Conservation (phyloP, 1,140 invertebrate genomes). For the Argopecten irradians region DNA sequence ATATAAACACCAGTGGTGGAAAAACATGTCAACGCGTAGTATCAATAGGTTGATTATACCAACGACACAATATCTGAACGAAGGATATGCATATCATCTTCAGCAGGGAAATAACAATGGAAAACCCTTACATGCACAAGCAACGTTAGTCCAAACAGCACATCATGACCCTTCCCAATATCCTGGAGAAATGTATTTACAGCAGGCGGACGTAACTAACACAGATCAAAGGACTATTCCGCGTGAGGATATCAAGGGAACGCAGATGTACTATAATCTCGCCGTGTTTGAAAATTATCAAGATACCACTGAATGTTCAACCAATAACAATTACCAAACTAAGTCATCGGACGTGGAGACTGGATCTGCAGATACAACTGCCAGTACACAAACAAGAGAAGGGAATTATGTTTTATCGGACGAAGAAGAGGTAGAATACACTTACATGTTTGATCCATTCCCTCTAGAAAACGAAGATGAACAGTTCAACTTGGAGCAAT, state of each 20-base stretch:
- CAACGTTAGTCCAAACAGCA: neutral
- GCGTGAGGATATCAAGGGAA: neutral
- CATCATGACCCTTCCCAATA: neutral
- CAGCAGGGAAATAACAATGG: no score
- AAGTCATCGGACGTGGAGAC: neutral
- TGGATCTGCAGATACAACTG: neutral
- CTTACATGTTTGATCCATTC: neutral
- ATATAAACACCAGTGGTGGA: no score
- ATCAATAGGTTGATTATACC: no score
- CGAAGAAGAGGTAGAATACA: neutral
- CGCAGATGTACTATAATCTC: neutral
- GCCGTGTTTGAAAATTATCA: neutral
- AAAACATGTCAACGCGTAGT: no score
- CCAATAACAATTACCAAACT: neutral
- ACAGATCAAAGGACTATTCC: neutral
- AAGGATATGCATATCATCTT: no score
- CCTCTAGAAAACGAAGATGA: neutral
- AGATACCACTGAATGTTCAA: neutral
- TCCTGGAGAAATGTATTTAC: neutral
- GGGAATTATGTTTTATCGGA: neutral
- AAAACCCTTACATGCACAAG: neutral
- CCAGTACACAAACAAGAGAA: neutral
- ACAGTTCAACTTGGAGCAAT: neutral
- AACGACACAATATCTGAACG: no score
- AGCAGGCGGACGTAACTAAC: neutral